Evolutionary conservation across 2,113 vertebrate genomes (phyloP).

Genomic region (Chrysemys picta): DNA sequence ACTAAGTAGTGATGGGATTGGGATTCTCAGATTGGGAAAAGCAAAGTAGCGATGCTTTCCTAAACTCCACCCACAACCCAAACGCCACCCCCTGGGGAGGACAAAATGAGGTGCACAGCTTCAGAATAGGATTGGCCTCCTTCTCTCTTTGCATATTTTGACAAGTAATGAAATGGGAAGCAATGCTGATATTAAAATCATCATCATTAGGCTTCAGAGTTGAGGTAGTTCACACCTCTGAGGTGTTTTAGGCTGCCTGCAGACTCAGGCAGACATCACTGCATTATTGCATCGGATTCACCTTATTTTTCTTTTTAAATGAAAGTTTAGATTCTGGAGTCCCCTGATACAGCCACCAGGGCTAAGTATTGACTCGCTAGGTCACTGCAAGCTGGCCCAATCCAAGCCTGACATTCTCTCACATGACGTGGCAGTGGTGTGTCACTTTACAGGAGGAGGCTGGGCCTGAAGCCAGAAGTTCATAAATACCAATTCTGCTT

Average conservation of each 20-base stretch:
- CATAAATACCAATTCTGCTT: background rate
- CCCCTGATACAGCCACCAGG: fast-evolving
- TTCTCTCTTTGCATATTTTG: background rate
- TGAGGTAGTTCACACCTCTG: fast-evolving
- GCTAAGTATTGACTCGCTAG: background rate
- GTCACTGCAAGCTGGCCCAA: background rate
- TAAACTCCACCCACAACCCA: slow-evolving; percentile 1
- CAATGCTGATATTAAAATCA: background rate
- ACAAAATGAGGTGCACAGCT: background rate
- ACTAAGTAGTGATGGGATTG: background rate
- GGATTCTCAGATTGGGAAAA: background rate
- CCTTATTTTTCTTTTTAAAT: background rate
- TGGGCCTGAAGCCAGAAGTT: background rate
- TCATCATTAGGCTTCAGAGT: background rate
- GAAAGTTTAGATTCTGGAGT: background rate
- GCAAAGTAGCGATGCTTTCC: background rate
- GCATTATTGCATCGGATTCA: background rate
- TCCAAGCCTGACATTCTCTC: fast-evolving
- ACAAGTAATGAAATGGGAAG: background rate
- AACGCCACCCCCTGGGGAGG: background rate
- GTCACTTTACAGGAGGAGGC: fast-evolving
- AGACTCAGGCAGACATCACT: fast-evolving
- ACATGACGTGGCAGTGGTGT: fast-evolving
- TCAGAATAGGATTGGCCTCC: background rate
- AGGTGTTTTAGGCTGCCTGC: background rate